These are phyloP conservation scores for Rhea americana DNA, from an alignment of 2,113 vertebrate species.

Conservation along the genomic window DNA sequence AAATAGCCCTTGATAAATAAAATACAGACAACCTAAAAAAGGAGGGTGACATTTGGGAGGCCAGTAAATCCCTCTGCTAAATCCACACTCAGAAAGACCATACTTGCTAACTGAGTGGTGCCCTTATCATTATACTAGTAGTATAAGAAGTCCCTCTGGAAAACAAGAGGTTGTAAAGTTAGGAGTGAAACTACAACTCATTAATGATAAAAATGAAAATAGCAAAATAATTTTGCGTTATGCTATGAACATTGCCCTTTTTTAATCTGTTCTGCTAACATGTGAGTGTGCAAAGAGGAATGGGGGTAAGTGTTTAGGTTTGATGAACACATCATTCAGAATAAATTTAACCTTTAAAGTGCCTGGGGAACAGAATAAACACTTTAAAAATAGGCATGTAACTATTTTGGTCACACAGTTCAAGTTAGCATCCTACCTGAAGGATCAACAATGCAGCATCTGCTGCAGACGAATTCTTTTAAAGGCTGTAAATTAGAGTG, in stretches of 20 bases:
- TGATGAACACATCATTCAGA: neutral
- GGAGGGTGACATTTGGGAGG: neutral
- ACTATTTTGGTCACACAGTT: neutral
- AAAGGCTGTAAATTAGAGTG: neutral
- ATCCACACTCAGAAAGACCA: fast-evolving
- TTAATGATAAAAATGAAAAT: neutral
- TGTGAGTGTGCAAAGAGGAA: neutral
- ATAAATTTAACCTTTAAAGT: neutral
- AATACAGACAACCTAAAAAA: neutral
- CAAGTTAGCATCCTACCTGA: neutral
- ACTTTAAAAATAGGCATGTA: neutral
- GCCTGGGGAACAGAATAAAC: neutral
- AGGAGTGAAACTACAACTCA: neutral
- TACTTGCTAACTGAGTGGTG: neutral
- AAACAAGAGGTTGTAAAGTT: neutral
- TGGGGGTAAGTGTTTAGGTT: neutral
- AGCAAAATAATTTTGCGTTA: neutral
- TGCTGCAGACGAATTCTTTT: neutral
- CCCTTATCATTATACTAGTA: neutral
- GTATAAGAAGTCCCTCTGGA: neutral
- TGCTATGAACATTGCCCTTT: neutral
- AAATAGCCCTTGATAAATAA: neutral
- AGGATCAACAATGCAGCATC: neutral
- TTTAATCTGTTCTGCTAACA: neutral
- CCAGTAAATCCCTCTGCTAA: neutral